phyloP scores from a whole-genome alignment of 2,113 vertebrate species.

The Manacus vitellinus region DNA sequence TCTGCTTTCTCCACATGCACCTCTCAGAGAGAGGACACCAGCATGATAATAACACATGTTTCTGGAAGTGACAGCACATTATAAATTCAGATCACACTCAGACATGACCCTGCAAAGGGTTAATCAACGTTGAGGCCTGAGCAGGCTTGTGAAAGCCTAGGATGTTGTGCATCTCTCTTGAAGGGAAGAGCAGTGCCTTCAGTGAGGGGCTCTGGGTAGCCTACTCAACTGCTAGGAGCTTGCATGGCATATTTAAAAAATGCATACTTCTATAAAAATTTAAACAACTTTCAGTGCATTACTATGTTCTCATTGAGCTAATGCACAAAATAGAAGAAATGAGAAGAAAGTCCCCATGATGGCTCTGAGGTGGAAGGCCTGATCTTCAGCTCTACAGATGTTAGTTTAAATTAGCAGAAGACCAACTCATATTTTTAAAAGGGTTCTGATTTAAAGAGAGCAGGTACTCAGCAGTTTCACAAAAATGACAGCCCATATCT shows the following conservation, averaged over 20 bases:
- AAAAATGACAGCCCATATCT: accelerated
- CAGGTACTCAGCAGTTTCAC: not conserved
- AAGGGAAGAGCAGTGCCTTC: not conserved
- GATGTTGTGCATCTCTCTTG: not conserved
- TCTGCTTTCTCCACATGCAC: not conserved
- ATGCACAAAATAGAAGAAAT: not conserved
- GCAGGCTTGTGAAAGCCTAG: not conserved
- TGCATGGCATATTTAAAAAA: accelerated
- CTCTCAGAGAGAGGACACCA: not conserved
- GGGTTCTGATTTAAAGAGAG: not conserved
- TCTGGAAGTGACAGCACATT: not conserved
- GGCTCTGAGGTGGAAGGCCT: not conserved
- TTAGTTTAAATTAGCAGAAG: not conserved
- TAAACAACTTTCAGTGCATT: not conserved
- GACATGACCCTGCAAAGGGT: not conserved
- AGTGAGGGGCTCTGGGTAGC: not conserved
- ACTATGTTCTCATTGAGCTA: not conserved
- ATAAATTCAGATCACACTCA: not conserved
- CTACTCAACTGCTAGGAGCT: not conserved
- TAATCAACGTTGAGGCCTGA: not conserved
- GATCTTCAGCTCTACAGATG: not conserved
- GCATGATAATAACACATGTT: not conserved
- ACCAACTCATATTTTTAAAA: not conserved
- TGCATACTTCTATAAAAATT: not conserved
- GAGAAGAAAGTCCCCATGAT: not conserved